These are phyloP conservation scores for Torymus texanus DNA, from an alignment of 2,888 invertebrate species.

Conservation along the genomic window DNA sequence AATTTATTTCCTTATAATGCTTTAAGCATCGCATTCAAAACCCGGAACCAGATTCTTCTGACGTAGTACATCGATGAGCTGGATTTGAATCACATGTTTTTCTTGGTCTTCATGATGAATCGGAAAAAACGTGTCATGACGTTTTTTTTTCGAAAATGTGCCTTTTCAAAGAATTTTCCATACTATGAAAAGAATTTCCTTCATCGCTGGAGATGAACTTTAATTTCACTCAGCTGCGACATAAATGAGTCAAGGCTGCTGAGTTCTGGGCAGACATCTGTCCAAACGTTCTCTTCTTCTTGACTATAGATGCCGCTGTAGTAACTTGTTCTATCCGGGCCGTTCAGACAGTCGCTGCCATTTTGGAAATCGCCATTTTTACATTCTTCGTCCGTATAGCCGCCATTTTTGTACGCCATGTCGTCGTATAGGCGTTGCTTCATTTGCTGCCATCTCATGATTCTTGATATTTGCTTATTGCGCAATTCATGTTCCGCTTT, in stretches of 20 bases:
- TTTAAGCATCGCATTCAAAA: neutral
- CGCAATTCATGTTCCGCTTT: slow-evolving; percentile 80
- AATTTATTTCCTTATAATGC: slow-evolving; percentile 20
- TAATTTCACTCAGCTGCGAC: slow-evolving; percentile 80
- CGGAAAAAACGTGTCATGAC: slow-evolving; percentile 52
- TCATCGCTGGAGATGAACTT: slow-evolving; percentile 75
- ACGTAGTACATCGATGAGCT: slow-evolving; percentile 1
- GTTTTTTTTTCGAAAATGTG: slow-evolving; percentile 14
- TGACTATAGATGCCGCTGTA: slow-evolving; percentile 31
- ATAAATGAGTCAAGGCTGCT: slow-evolving; percentile 82
- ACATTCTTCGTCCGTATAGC: slow-evolving; percentile 58
- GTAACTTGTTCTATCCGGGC: slow-evolving; percentile 46
- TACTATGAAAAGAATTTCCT: slow-evolving; percentile 24
- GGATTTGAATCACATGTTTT: neutral
- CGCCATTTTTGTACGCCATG: slow-evolving; percentile 29
- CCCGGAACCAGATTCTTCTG: neutral
- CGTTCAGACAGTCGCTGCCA: slow-evolving; percentile 26
- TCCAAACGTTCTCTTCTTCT: slow-evolving; percentile 61
- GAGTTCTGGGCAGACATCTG: slow-evolving; percentile 77
- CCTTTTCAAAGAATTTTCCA: slow-evolving; percentile 19
- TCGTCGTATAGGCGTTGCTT: slow-evolving; percentile 61
- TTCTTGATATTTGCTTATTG: slow-evolving; percentile 80
- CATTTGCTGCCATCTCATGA: slow-evolving; percentile 78
- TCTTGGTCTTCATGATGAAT: neutral
- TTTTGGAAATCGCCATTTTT: slow-evolving; percentile 34